Base-by-base conservation (phyloP, 2,113 vertebrate species). In the Barbus barbus region DNA sequence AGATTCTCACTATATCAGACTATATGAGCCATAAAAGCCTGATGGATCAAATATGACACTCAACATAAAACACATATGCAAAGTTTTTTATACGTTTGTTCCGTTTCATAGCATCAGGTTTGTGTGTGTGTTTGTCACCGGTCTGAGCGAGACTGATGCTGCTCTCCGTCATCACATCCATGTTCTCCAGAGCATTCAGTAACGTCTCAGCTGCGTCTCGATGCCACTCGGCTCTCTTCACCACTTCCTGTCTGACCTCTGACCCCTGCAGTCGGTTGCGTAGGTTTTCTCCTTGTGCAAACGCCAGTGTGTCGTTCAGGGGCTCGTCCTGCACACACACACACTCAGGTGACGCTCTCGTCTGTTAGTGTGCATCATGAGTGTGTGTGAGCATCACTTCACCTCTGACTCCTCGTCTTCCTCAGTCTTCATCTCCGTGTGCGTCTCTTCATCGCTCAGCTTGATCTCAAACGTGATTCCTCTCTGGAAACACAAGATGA, bases 391-490 rank as follows among this genome's bases (percentile, higher is more conserved):
- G 31, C 65, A 0, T 44, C 72, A 11, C 44, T 61, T 38, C 16
- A 85, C 84, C 20, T 87, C 41, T 1, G 58, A 28, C 31, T 12
- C 69, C 33, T 46, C 69, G 1, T 77, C 48, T 65, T 76, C 44
- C 4, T 73, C 14, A 28, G 5, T 80, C 63, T 22, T 90, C 79
- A n/a, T n/a, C n/a, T n/a, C n/a, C n/a, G n/a, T n/a, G n/a, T n/a
- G n/a, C n/a, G 53, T 58, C 53, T 20, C 79, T 13, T 90, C 87
- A 48, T 94, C 93, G 26, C 95, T 90, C 53, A 97, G 90, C 77
- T 92, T 90, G 84, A 98, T 96, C 92, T 98, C 96, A 94, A 99
- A 98, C 91, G 93, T 97, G 87, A 97, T 85, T 83, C 94, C 96
- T 85, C 92, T 96, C 97, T 98, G 91, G 58, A 87, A 48, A 82